These are phyloP conservation scores for Notiomystis cincta DNA, from an alignment of 2,113 vertebrate genomes.

Conservation along the genomic window DNA sequence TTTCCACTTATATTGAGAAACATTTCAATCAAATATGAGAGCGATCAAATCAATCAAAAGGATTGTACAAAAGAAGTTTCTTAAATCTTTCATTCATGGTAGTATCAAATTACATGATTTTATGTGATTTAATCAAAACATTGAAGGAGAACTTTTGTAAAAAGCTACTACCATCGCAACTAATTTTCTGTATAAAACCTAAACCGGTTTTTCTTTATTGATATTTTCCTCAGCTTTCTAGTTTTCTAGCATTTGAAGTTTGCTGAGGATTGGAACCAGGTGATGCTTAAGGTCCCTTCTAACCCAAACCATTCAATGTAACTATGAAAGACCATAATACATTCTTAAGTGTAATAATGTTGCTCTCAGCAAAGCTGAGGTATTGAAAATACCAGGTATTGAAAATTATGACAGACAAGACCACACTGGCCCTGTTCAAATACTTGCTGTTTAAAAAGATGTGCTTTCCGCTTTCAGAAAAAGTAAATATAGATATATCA, in stretches of 20 bases:
- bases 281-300: background rate
- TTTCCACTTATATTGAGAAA: background rate
- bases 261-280: background rate
- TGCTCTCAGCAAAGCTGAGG: background rate
- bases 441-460: background rate
- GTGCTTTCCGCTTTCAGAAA: background rate
- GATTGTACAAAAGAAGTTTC: background rate
- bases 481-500: background rate
- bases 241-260: background rate
- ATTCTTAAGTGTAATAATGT: background rate
- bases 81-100: background rate
- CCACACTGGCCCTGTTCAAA: background rate
- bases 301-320: fast-evolving
- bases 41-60: background rate
- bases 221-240: background rate
- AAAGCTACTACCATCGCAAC: background rate
- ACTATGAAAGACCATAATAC: background rate
- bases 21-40: background rate
- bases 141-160: background rate
- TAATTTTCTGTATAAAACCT: background rate
- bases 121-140: background rate
- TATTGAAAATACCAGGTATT: fast-evolving
- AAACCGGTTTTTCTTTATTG: background rate
- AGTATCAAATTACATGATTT: background rate
- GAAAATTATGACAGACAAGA: background rate